Evolutionary conservation across 1,140 invertebrate species (phyloP).

Genomic region (Aphaenogaster floridana): DNA sequence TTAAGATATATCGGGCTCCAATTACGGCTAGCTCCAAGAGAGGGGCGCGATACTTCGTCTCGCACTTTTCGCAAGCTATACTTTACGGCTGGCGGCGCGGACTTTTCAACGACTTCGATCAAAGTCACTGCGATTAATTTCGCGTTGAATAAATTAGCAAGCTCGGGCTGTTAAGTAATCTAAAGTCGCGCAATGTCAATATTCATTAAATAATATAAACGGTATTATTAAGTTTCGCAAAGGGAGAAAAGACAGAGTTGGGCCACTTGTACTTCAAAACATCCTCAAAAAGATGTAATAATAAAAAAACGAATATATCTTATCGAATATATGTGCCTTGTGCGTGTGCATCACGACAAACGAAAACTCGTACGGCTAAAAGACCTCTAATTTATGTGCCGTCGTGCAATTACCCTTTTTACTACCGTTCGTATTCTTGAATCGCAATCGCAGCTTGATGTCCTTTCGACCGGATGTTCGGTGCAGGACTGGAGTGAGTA

Average conservation of each 20-base stretch:
- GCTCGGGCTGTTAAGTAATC: slow-evolving; percentile 37
- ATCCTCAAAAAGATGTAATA: neutral
- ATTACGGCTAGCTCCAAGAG: slow-evolving; percentile 39
- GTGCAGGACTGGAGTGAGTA: neutral
- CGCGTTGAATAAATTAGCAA: slow-evolving; percentile 51
- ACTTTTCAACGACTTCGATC: slow-evolving; percentile 63
- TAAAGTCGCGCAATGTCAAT: slow-evolving; percentile 37
- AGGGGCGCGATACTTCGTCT: slow-evolving; percentile 37
- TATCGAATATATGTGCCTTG: neutral
- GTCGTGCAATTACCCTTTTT: neutral
- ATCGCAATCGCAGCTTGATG: slow-evolving; percentile 15
- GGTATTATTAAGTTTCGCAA: slow-evolving; percentile 13
- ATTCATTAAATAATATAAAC: slow-evolving; percentile 55
- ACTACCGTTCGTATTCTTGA: slow-evolving; percentile 4
- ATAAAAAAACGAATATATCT: neutral
- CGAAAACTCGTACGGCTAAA: neutral
- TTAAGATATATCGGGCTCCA: slow-evolving; percentile 69
- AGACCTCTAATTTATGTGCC: slow-evolving; percentile 37
- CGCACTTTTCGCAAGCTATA: slow-evolving; percentile 57
- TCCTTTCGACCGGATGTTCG: slow-evolving; percentile 22
- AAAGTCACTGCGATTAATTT: slow-evolving; percentile 60
- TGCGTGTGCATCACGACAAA: slow-evolving; percentile 7
- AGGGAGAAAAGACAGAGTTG: neutral
- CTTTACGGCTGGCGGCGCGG: slow-evolving; percentile 45
- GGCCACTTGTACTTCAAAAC: neutral